phyloP scores from a whole-genome alignment of 2,888 invertebrate species.

The Diplolepis rosae region DNA sequence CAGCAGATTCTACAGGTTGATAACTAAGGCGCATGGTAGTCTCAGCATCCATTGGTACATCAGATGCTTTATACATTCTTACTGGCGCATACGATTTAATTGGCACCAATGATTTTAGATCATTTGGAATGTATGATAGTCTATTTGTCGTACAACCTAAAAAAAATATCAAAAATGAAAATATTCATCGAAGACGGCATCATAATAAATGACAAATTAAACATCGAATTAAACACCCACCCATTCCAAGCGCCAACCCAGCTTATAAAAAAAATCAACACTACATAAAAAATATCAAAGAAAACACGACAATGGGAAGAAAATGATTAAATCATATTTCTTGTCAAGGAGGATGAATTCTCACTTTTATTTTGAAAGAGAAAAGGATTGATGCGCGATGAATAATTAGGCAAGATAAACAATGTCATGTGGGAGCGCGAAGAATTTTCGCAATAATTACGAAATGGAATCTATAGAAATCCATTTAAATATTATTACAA shows the following conservation, averaged over 20 bases:
- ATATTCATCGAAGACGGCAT: neutral
- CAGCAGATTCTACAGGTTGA: slow-evolving; percentile 72
- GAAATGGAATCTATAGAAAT: slow-evolving; percentile 9
- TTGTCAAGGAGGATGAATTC: slow-evolving; percentile 7
- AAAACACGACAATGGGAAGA: slow-evolving; percentile 14
- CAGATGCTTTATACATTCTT: slow-evolving; percentile 74
- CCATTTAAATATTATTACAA: neutral
- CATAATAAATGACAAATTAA: neutral
- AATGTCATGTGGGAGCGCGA: slow-evolving; percentile 22
- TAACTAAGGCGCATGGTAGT: slow-evolving; percentile 77
- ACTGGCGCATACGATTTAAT: slow-evolving; percentile 75
- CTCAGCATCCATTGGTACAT: slow-evolving; percentile 75
- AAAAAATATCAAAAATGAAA: slow-evolving; percentile 29
- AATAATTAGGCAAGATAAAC: slow-evolving; percentile 29
- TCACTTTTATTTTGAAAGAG: slow-evolving; percentile 22
- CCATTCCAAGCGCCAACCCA: neutral
- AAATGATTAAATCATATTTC: slow-evolving; percentile 28
- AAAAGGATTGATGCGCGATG: slow-evolving; percentile 23
- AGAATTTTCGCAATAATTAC: slow-evolving; percentile 17
- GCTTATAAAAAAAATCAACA: slow-evolving; percentile 7
- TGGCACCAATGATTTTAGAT: slow-evolving; percentile 74
- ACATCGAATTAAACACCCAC: slow-evolving; percentile 18
- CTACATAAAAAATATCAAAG: slow-evolving; percentile 22
- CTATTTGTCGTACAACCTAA: slow-evolving; percentile 79
- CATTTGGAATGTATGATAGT: slow-evolving; percentile 76